Percentiles rank a stretch among this genome's conserved stretches.
Conservation (phyloP, 2,113 vertebrate genomes). For the Tachysurus fulvidraco region DNA sequence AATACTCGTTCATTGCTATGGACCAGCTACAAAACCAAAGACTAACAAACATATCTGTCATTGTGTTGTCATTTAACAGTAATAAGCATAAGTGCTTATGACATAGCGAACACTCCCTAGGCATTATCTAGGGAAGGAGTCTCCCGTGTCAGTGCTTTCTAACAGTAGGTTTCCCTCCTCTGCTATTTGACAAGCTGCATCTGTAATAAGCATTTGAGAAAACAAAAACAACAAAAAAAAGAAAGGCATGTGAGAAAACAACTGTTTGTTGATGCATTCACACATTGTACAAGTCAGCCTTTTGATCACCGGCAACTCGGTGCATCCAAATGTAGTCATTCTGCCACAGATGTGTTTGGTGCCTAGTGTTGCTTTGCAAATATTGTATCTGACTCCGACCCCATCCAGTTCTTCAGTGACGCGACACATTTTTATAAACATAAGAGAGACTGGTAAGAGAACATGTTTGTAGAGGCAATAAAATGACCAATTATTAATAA, state of each 20-base stretch:
- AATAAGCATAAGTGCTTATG: not conserved
- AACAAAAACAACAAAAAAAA: too few relatives aligned
- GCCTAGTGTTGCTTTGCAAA: not conserved
- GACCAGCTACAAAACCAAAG: too few relatives aligned
- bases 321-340: not conserved
- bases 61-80: not conserved
- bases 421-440: not conserved
- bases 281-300: not conserved
- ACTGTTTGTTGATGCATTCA: not conserved
- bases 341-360: not conserved
- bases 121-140: not conserved
- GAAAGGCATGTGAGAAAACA: not conserved
- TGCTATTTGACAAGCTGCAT: too few relatives aligned
- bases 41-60: too few relatives aligned
- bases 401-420: not conserved
- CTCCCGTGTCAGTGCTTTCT: not conserved
- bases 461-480: not conserved
- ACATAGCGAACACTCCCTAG: not conserved
- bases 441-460: not conserved
- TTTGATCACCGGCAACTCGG: not conserved
- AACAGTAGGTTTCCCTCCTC: not conserved
- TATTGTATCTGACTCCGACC: not conserved
- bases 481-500: not conserved
- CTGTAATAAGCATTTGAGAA: too few relatives aligned
- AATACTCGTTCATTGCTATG: too few relatives aligned